Evolutionary conservation across 2,797 vertebrate genomes (phyloP).

Genomic region (Syndactyla subalaris): DNA sequence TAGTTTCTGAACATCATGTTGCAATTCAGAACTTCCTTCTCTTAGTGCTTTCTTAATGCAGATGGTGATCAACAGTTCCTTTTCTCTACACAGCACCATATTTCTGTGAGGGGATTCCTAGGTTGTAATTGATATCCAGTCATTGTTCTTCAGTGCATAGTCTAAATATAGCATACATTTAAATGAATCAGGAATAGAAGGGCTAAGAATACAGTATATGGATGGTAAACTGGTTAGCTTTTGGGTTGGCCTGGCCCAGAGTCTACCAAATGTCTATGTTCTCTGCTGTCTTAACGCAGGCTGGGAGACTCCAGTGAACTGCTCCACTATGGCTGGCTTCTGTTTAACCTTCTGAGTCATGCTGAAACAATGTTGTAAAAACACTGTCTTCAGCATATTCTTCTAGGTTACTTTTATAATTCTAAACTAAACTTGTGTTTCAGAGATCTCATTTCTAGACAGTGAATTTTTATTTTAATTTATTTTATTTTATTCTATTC

Average conservation of each 20-base stretch:
- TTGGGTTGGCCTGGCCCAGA: not conserved
- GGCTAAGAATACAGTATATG: not conserved
- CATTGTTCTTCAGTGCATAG: not conserved
- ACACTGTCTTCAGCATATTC: not conserved
- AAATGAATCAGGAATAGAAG: not conserved
- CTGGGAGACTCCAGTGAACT: not conserved
- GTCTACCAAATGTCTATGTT: fast-evolving
- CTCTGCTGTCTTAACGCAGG: not conserved
- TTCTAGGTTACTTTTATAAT: not conserved
- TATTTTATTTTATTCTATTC: not conserved
- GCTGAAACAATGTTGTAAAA: not conserved
- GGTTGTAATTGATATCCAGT: not conserved
- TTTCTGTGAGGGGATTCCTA: not conserved
- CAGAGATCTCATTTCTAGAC: not conserved
- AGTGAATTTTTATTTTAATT: too few species aligned
- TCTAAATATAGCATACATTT: not conserved
- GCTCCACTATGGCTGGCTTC: not conserved
- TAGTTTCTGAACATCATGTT: not conserved
- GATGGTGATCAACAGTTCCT: not conserved
- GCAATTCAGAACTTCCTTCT: not conserved
- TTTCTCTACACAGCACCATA: not conserved
- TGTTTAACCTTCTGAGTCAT: not conserved
- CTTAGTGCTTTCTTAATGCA: not conserved
- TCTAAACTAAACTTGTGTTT: not conserved
- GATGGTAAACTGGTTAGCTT: not conserved